Percentiles rank a stretch among this genome's conserved stretches.
Evolutionary conservation across 2,888 invertebrate genomes (phyloP).

Genomic region (Digitonthophagus gazella): DNA sequence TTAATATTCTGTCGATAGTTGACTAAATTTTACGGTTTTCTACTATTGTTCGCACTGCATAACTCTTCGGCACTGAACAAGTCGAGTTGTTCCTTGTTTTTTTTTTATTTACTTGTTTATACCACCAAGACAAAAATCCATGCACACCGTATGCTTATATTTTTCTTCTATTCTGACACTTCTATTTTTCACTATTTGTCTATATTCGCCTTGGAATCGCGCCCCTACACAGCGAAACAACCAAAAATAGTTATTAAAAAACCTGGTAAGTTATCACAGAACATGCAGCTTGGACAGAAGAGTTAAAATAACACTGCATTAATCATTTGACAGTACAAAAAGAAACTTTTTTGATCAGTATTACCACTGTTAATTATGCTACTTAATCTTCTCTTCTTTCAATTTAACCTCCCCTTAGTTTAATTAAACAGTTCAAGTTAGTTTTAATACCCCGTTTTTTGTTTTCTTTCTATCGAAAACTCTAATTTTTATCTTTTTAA

Average conservation of each 20-base stretch:
- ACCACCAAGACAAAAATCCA: conserved; percentile 44
- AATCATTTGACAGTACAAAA: conserved; percentile 32
- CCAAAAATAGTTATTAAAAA: conserved; percentile 54
- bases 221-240: conserved; percentile 54
- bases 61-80: conserved; percentile 44
- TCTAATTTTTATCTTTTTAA: not conserved
- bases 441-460: not conserved
- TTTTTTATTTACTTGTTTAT: conserved; percentile 30
- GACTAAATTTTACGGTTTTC: conserved; percentile 34
- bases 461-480: not conserved
- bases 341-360: conserved; percentile 23
- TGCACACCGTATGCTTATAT: conserved; percentile 51
- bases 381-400: conserved; percentile 18
- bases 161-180: conserved; percentile 55
- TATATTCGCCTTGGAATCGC: conserved; percentile 55
- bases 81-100: conserved; percentile 26
- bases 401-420: not conserved
- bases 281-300: conserved; percentile 52
- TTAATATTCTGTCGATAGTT: conserved; percentile 27
- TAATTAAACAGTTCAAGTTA: not conserved
- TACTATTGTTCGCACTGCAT: conserved; percentile 46
- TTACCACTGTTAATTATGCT: conserved; percentile 23
- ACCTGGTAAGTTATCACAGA: conserved; percentile 54
- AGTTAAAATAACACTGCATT: conserved; percentile 45
- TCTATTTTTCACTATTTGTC: conserved; percentile 56